Evolutionary conservation across 2,888 invertebrate genomes (phyloP), one percentile per base, ranked within the genome.

Genomic region (Ecdyonurus torrentis): DNA sequence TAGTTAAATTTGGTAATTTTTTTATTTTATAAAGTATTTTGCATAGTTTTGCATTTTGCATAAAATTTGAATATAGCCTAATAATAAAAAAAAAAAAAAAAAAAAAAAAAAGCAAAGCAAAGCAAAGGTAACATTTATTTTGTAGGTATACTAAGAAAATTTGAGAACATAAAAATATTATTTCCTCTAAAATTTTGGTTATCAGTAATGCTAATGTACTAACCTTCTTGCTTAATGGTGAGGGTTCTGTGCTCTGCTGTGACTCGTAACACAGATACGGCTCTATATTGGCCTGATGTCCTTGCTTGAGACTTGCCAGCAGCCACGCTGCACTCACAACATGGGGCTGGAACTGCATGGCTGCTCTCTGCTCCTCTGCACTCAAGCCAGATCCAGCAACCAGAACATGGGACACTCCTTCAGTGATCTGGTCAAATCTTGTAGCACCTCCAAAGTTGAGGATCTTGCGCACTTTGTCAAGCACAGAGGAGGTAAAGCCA

Each of bases 401-500:
- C 50, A 93, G 82, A 1, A 89, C 83, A 75, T 95, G 95, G 1
- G 92, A 89, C 1, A 90, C 77, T 65, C 86, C 81, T 66, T 86
- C 86, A 68, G 84, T 84, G 53, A 91, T 79, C 62, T 83, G 81
- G 71, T 87, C 87, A 70, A 87, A 83, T 62, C 92, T 81, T 20
- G 88, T 88, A 24, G 90, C 94, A n/a, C 92, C 91, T 61, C 88
- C 86, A 3, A 83, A 80, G 71, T 87, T 89, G 22, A 90, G 75
- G 60, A 89, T 81, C 68, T 80, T 80, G 66, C 82, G 79, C 2
- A 90, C 70, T 72, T 86, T 87, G 66, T 89, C 88, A 18, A 81
- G 75, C 64, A 83, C 81, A 52, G 77, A 78, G 0, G 74, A 65
- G n/a, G 75, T 74, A 70, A 88, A 87, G 3, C 89, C 89, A 67